Conservation (phyloP, 2,888 invertebrate species). For the Chymomyza amoena region DNA sequence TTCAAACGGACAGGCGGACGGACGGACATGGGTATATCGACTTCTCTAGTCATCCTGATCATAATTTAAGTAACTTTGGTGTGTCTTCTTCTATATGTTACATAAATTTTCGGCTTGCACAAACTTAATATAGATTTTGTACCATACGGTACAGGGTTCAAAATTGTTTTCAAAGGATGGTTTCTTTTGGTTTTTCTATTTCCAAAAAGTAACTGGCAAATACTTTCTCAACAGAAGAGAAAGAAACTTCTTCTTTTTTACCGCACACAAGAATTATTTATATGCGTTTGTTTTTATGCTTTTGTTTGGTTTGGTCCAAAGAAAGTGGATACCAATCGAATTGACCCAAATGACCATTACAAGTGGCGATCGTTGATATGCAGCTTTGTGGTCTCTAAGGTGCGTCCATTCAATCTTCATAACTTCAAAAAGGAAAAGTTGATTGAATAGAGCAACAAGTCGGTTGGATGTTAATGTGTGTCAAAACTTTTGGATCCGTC, state of each 20-base stretch:
- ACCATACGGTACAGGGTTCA: too few relatives aligned
- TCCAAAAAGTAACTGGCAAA: conserved; percentile 11
- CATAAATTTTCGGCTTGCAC: too few relatives aligned
- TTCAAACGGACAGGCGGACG: too few relatives aligned
- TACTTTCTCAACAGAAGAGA: conserved; percentile 53
- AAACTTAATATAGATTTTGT: too few relatives aligned
- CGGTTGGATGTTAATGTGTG: conserved; percentile 18
- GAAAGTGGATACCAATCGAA: conserved; percentile 67
- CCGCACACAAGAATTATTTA: conserved; percentile 17
- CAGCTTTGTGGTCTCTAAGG: not conserved
- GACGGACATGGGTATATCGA: too few relatives aligned
- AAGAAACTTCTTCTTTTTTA: conserved; percentile 40
- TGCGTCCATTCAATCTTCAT: conserved; percentile 1
- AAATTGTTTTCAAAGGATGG: too few relatives aligned
- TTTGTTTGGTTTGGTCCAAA: conserved; percentile 31
- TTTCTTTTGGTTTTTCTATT: too few relatives aligned
- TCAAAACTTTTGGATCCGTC: conserved; percentile 20
- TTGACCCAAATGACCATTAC: conserved; percentile 69
- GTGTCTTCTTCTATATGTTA: too few relatives aligned
- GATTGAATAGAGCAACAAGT: conserved; percentile 40
- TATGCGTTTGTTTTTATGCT: conserved; percentile 4
- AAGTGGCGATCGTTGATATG: conserved; percentile 17
- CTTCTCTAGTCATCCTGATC: too few relatives aligned
- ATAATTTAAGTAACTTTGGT: too few relatives aligned
- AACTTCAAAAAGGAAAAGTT: conserved; percentile 68